Base-by-base conservation (phyloP, 1,140 invertebrate genomes). In the Cherax destructor region DNA sequence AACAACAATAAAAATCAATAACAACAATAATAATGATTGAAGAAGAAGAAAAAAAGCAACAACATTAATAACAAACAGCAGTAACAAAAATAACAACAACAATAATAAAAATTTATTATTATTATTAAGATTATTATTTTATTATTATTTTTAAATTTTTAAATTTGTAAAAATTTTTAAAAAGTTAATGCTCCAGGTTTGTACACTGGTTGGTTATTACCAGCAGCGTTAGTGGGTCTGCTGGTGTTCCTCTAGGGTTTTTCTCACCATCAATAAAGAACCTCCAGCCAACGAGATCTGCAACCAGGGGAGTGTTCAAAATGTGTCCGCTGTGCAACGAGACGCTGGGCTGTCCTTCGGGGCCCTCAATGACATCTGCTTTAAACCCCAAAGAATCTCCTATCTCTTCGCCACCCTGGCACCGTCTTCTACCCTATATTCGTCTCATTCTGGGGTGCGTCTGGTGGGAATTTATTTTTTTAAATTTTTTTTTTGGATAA, bases 151-250 rank as follows among this genome's bases (percentile, higher is more conserved):
- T 41, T 41, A 41, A n/a, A n/a, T 41, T 41, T 1, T 41, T 41
- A 41, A 41, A n/a, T n/a, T n/a, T n/a, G 30, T 41, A 41, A 41
- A 1, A 41, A 41, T 41, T n/a, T n/a, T n/a, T n/a, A n/a, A n/a
- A n/a, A n/a, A n/a, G 2, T 41, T 41, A 13, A n/a, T 83, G 1
- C 3, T 13, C 3, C 93, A 95, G 96, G 97, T 18, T 98, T 99
- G 94, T 99, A 99, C 94, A 99, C 98, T 30, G 97, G 96, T 93
- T 98, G 97, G 94, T 95, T 99, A 18, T 96, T 98, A 78, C 97
- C 98, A 93, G 98, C 98, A 56, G 97, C 98, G 47, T 95, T 98
- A 91, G 97, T 99, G 93, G 98, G 98, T 93, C 93, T 98, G 2
- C 93, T 97, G n/a, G 97, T 97, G 85, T 97, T 98, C 93, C 92